Percentiles rank a stretch among this genome's conserved stretches.
Conservation (phyloP, 1,140 invertebrate genomes). For the Cardiocondyla obscurior region DNA sequence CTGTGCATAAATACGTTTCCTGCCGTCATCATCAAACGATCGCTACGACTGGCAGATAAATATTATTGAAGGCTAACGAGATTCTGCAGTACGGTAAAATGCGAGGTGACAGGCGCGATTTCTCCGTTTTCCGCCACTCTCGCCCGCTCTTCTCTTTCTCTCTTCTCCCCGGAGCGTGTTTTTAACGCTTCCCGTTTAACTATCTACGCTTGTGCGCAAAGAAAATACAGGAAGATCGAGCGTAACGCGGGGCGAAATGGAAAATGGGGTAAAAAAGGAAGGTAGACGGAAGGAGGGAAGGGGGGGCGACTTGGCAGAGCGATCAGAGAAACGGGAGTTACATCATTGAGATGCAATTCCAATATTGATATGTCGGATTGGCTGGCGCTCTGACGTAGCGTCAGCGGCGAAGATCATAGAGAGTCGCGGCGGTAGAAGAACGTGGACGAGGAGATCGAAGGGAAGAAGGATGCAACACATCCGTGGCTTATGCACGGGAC, state of each 20-base stretch:
- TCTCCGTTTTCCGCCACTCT: constrained; percentile 30
- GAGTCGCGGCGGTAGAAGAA: constrained; percentile 15
- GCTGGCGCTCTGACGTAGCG: constrained; percentile 69
- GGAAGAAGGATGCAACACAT: constrained; percentile 64
- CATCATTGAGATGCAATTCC: constrained; percentile 76
- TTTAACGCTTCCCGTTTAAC: constrained; percentile 53
- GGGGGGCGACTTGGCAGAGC: constrained; percentile 40
- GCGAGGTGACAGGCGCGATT: constrained; percentile 41
- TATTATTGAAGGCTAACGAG: constrained; percentile 53
- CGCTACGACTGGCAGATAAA: constrained; percentile 52
- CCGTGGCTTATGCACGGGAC: constrained; percentile 53
- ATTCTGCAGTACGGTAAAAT: constrained; percentile 38
- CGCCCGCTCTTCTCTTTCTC: neutral
- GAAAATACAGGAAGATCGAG: constrained; percentile 57
- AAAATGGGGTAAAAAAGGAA: constrained; percentile 56
- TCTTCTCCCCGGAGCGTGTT: constrained; percentile 8
- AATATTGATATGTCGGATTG: constrained; percentile 81
- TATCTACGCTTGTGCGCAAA: constrained; percentile 8
- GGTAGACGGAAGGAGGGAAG: constrained; percentile 36
- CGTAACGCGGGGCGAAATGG: constrained; percentile 48
- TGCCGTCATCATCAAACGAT: constrained; percentile 31
- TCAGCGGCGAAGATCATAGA: constrained; percentile 43
- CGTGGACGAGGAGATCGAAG: constrained; percentile 40
- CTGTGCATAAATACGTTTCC: constrained; percentile 30
- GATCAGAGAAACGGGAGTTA: constrained; percentile 65